Evolutionary conservation across 2,888 invertebrate species (phyloP).

Genomic region (Neria commutata): DNA sequence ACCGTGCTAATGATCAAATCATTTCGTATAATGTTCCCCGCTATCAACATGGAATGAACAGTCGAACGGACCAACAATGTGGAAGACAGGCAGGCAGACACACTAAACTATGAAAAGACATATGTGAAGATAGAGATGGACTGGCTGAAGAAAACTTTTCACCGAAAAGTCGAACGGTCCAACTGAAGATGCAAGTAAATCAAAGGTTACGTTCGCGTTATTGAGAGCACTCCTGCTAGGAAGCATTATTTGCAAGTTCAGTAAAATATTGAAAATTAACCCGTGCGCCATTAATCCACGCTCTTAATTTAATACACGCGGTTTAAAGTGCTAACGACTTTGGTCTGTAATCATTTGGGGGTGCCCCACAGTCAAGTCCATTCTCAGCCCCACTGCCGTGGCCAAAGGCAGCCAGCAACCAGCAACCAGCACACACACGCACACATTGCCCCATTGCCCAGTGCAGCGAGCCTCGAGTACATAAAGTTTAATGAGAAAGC

Average conservation of each 20-base stretch:
- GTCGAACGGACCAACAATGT: slow-evolving; percentile 16
- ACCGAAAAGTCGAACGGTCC: slow-evolving; percentile 47
- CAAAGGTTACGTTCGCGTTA: slow-evolving; percentile 24
- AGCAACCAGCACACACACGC: slow-evolving; percentile 24
- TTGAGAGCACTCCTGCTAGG: neutral
- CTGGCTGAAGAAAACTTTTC: slow-evolving; percentile 20
- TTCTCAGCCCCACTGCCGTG: neutral
- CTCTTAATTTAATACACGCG: slow-evolving; percentile 52
- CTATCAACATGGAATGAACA: neutral
- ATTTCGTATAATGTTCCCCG: slow-evolving; percentile 46
- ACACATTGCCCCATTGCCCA: no score
- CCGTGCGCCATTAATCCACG: slow-evolving; percentile 44
- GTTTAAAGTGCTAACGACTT: slow-evolving; percentile 53
- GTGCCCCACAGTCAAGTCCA: slow-evolving; percentile 24
- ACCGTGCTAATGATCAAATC: slow-evolving; percentile 49
- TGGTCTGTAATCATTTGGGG: slow-evolving; percentile 44
- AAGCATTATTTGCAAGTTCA: no score
- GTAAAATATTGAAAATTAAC: slow-evolving; percentile 31
- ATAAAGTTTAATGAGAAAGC: slow-evolving; percentile 56
- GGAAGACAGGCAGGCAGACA: slow-evolving; percentile 24
- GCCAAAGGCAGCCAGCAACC: neutral
- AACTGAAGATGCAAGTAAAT: slow-evolving; percentile 54
- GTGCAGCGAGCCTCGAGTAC: slow-evolving; percentile 45
- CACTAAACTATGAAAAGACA: slow-evolving; percentile 23
- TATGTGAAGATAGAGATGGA: slow-evolving; percentile 17